A percentile compares a stretch with the other conserved stretches of the same genome.
Evolutionary conservation across 2,113 vertebrate species (phyloP).

Genomic region (Alligator sinensis): DNA sequence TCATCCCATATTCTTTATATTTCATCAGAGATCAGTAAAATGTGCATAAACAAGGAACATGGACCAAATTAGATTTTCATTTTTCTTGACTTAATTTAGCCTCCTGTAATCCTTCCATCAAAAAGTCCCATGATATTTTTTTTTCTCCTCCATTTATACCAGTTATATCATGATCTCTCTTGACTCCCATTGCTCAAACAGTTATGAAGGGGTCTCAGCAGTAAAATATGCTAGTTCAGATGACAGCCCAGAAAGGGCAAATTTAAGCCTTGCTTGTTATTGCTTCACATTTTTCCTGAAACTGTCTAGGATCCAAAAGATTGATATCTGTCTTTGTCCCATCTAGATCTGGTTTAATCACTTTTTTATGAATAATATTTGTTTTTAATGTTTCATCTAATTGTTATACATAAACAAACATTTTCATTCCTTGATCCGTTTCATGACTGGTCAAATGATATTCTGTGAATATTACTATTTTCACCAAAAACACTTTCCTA

Average conservation of each 20-base stretch:
- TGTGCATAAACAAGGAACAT: conserved; percentile 55
- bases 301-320: neutral
- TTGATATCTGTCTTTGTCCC: neutral
- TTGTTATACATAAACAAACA: neutral
- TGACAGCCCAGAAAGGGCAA: neutral
- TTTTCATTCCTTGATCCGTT: neutral
- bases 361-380: neutral
- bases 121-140: conserved; percentile 32
- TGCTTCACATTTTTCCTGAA: neutral
- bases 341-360: neutral
- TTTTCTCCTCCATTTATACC: conserved; percentile 25
- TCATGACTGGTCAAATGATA: neutral
- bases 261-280: neutral
- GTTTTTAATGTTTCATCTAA: neutral
- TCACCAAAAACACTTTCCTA: neutral
- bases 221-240: neutral
- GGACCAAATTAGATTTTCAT: conserved; percentile 71
- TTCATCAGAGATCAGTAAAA: conserved; percentile 58
- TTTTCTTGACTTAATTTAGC: conserved; percentile 68
- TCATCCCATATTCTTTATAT: conserved; percentile 38
- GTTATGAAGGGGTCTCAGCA: conserved; percentile 9
- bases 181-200: conserved; percentile 15
- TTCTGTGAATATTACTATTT: neutral
- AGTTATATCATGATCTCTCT: conserved; percentile 26
- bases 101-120: conserved; percentile 57